Evolutionary conservation across 2,888 invertebrate species (phyloP).

Genomic region (Chloroclystis v-ata): DNA sequence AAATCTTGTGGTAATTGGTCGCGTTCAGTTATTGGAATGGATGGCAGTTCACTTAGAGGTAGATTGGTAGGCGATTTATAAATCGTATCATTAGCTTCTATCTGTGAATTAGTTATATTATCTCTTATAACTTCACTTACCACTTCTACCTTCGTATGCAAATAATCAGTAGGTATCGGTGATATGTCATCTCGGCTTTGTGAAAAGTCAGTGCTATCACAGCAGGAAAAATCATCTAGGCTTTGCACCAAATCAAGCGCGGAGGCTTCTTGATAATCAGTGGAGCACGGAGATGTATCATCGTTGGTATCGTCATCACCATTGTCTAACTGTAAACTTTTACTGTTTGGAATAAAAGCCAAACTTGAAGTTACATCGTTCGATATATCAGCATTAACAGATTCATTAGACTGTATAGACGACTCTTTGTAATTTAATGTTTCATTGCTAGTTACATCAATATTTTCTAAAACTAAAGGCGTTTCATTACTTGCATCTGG

Average conservation of each 20-base stretch:
- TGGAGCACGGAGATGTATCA: slow-evolving; percentile 69
- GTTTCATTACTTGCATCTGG: slow-evolving; percentile 22
- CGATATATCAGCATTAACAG: slow-evolving; percentile 66
- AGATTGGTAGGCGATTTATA: slow-evolving; percentile 42
- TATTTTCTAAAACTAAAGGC: slow-evolving; percentile 35
- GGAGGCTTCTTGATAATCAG: slow-evolving; percentile 72
- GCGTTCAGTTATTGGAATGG: slow-evolving; percentile 57
- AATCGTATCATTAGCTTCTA: slow-evolving; percentile 24
- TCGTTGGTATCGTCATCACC: slow-evolving; percentile 64
- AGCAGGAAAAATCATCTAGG: slow-evolving; percentile 62
- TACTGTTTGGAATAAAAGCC: slow-evolving; percentile 69
- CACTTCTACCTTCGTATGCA: slow-evolving; percentile 29
- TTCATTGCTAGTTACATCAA: slow-evolving; percentile 29
- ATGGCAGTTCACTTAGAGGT: slow-evolving; percentile 55
- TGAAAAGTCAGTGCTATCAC: slow-evolving; percentile 67
- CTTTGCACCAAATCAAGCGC: slow-evolving; percentile 65
- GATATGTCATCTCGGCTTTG: slow-evolving; percentile 64
- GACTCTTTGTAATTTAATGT: slow-evolving; percentile 37
- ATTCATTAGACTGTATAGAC: slow-evolving; percentile 61
- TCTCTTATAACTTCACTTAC: slow-evolving; percentile 19
- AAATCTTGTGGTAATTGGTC: slow-evolving; percentile 39
- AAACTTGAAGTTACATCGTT: slow-evolving; percentile 70
- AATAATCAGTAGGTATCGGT: slow-evolving; percentile 21
- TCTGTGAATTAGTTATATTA: slow-evolving; percentile 20
- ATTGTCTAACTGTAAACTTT: slow-evolving; percentile 57